Evolutionary conservation across 2,113 vertebrate species (phyloP).

Genomic region (Platysteira castanea): DNA sequence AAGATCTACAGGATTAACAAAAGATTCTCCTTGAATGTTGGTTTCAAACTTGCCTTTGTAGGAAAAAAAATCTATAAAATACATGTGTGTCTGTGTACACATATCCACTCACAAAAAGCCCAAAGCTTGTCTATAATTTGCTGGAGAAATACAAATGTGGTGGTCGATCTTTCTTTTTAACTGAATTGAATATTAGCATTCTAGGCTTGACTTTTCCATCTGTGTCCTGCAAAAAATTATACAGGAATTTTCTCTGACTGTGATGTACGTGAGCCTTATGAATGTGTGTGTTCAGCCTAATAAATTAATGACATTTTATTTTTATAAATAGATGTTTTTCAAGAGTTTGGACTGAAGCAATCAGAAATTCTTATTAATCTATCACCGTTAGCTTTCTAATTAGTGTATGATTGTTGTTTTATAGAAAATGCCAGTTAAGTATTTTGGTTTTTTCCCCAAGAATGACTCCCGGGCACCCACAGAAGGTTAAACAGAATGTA

Average conservation of each 20-base stretch:
- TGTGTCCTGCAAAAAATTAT: neutral
- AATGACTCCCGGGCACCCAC: neutral
- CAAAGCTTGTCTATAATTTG: neutral
- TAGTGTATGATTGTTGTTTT: neutral
- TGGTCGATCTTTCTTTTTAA: neutral
- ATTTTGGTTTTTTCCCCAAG: neutral
- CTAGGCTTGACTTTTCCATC: neutral
- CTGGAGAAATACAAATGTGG: neutral
- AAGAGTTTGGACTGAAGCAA: neutral
- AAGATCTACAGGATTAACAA: neutral
- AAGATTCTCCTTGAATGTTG: neutral
- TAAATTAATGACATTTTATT: neutral
- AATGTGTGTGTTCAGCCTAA: neutral
- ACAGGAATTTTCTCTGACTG: neutral
- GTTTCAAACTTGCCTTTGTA: neutral
- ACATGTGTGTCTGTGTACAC: neutral
- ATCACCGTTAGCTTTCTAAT: neutral
- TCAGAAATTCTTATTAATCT: conserved; percentile 20
- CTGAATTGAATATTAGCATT: conserved; percentile 13
- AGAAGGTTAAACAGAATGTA: neutral
- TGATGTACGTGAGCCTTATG: neutral
- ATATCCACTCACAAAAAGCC: neutral
- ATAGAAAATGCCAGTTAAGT: neutral
- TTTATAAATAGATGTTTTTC: neutral
- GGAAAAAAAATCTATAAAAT: neutral